phyloP scores from a whole-genome alignment of 2,113 vertebrate genomes.

The Malurus cyaneus region DNA sequence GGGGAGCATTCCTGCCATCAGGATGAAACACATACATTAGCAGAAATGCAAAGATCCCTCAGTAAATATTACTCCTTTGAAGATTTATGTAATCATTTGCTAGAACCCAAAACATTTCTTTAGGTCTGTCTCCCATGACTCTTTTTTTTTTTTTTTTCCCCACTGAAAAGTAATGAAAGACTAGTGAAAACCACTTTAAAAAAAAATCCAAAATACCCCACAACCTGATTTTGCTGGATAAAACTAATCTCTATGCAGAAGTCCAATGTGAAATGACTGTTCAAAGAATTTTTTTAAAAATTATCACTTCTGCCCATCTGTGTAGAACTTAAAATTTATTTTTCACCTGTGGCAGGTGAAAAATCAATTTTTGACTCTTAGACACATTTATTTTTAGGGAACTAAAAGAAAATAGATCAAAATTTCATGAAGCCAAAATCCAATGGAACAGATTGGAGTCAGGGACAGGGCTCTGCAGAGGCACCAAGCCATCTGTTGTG shows the following conservation, averaged over 20 bases:
- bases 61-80: neutral
- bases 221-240: neutral
- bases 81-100: slow-evolving; percentile 16
- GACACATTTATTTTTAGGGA: neutral
- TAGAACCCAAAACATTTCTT: neutral
- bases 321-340: neutral
- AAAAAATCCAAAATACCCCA: neutral
- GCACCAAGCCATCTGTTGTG: neutral
- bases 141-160: no score
- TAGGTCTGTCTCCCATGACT: neutral
- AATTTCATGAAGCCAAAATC: neutral
- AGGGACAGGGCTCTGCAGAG: neutral
- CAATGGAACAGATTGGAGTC: neutral
- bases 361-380: neutral
- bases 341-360: neutral
- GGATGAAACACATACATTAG: neutral
- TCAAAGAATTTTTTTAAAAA: neutral
- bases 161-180: neutral
- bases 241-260: neutral
- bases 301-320: neutral
- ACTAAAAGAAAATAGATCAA: neutral
- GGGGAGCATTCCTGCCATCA: neutral
- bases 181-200: neutral
- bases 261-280: neutral
- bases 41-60: slow-evolving; percentile 26